These are phyloP conservation scores for Saguinus imperator DNA, from an alignment of 2,113 vertebrate species.

Conservation along the genomic window DNA sequence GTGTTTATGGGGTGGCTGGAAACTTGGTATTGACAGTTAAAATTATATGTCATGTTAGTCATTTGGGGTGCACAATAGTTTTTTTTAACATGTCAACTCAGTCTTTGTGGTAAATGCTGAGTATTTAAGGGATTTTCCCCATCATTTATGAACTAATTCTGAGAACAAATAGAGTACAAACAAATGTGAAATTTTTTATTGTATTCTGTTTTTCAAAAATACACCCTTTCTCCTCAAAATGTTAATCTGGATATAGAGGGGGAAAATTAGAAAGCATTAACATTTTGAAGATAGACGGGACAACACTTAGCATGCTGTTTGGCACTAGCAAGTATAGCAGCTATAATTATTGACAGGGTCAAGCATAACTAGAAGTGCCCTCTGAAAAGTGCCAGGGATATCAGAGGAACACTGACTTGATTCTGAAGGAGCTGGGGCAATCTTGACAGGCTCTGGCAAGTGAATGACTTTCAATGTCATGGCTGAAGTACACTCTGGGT, in stretches of 20 bases:
- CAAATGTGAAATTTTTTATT: neutral
- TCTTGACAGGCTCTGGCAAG: neutral
- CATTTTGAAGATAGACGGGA: neutral
- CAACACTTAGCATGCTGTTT: neutral
- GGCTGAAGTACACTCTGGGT: too few species aligned
- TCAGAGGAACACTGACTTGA: neutral
- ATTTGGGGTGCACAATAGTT: neutral
- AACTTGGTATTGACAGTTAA: neutral
- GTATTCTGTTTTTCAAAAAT: neutral
- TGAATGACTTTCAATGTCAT: neutral
- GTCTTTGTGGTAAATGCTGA: neutral
- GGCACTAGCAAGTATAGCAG: neutral
- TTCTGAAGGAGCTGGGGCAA: neutral
- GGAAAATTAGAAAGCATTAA: neutral
- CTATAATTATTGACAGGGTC: neutral
- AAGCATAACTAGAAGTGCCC: neutral
- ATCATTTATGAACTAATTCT: slow-evolving; percentile 29
- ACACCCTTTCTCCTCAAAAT: neutral
- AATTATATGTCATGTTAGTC: neutral
- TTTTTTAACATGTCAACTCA: neutral
- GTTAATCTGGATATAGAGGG: neutral
- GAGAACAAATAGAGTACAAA: neutral
- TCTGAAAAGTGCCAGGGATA: neutral
- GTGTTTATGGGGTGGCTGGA: neutral
- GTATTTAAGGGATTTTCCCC: neutral